Evolutionary conservation across 2,888 invertebrate genomes (phyloP).

Genomic region (Sarcophaga caerulescens): DNA sequence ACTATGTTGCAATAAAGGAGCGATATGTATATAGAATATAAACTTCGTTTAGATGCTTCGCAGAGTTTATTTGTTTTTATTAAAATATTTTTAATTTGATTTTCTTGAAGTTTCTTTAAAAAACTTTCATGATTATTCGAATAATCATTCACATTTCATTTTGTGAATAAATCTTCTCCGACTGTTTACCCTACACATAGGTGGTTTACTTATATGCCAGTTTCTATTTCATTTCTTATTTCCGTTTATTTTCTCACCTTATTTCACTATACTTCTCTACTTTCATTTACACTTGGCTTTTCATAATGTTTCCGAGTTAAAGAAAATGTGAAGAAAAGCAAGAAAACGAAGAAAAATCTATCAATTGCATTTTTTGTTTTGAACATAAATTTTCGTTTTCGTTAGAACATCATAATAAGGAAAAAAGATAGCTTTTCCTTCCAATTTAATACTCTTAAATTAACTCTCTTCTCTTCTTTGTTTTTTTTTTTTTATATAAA

Average conservation of each 20-base stretch:
- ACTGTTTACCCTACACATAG: background rate
- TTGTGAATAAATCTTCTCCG: background rate
- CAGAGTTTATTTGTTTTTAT: too few relatives aligned
- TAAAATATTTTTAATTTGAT: too few relatives aligned
- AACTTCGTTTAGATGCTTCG: too few relatives aligned
- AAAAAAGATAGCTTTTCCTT: conserved; percentile 26
- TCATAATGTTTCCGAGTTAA: conserved; percentile 16
- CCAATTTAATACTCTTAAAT: conserved; percentile 27
- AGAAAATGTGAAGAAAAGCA: background rate
- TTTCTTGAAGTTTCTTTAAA: too few relatives aligned
- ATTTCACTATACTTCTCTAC: conserved; percentile 46
- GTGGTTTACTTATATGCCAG: conserved; percentile 56
- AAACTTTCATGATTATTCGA: too few relatives aligned
- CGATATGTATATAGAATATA: too few relatives aligned
- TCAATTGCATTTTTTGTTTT: conserved; percentile 64
- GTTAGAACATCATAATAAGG: too few relatives aligned
- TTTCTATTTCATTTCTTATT: conserved; percentile 49
- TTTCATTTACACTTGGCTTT: conserved; percentile 32
- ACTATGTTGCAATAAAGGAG: too few relatives aligned
- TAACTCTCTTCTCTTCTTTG: background rate
- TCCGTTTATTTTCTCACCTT: conserved; percentile 45
- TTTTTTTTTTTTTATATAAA: too few relatives aligned
- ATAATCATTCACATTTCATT: background rate
- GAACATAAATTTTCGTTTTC: conserved; percentile 55
- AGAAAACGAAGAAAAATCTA: conserved; percentile 43